A percentile compares a stretch with the other conserved stretches of the same genome.
These are phyloP conservation scores for Armadillidium nasatum DNA, from an alignment of 1,140 invertebrate species.

Conservation along the genomic window DNA sequence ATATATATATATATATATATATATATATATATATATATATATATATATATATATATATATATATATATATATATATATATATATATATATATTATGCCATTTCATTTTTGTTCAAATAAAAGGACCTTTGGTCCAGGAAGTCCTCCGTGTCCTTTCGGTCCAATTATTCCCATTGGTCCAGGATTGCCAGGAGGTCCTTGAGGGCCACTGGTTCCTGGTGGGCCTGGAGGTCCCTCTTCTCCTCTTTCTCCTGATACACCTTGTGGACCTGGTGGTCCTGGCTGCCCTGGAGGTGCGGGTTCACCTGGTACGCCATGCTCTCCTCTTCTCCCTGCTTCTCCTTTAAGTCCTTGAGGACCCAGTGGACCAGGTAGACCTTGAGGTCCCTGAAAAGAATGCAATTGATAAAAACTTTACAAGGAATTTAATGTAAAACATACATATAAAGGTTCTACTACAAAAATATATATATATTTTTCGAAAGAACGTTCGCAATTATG, in stretches of 20 bases:
- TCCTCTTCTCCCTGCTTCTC: conserved; percentile 46
- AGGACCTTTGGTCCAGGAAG: conserved; percentile 29
- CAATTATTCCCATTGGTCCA: conserved; percentile 45
- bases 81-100: too few species aligned
- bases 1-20: conserved; percentile 11
- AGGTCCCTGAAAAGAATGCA: conserved; percentile 19
- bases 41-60: neutral
- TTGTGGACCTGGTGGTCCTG: conserved; percentile 49
- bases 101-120: neutral
- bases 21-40: conserved; percentile 11
- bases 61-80: too few species aligned
- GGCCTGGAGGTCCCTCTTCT: conserved; percentile 48
- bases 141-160: conserved; percentile 38
- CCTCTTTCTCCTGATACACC: conserved; percentile 49
- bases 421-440: neutral
- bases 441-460: neutral
- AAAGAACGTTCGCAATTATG: too few species aligned
- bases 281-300: conserved; percentile 47
- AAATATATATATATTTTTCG: too few species aligned
- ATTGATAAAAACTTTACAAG: neutral
- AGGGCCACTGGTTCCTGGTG: conserved; percentile 46
- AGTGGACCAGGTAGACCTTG: conserved; percentile 34
- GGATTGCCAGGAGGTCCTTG: conserved; percentile 48
- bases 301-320: conserved; percentile 49
- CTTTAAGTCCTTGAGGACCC: conserved; percentile 39